These are phyloP conservation scores for Bufo gargarizans DNA, from an alignment of 2,113 vertebrate species.

Conservation along the genomic window DNA sequence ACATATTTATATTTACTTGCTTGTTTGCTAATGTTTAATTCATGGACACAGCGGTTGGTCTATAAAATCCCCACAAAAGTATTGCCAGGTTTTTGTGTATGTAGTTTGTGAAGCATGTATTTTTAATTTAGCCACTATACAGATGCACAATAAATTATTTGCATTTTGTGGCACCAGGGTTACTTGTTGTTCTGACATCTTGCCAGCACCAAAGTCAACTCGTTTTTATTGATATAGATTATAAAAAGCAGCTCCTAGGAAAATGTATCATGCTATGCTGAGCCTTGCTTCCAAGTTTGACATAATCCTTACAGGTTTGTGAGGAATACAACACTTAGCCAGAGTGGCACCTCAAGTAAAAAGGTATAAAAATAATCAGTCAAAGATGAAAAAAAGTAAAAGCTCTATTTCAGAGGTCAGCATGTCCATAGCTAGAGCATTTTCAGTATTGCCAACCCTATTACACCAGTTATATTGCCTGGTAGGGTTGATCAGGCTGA, in stretches of 20 bases:
- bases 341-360: background rate
- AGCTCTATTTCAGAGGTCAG: too few relatives aligned
- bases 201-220: background rate
- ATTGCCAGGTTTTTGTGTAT: conserved; percentile 23
- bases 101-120: conserved; percentile 38
- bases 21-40: conserved; percentile 34
- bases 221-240: background rate
- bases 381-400: too few relatives aligned
- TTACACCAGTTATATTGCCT: too few relatives aligned
- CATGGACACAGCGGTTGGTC: conserved; percentile 22
- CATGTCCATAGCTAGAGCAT: too few relatives aligned
- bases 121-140: conserved; percentile 37
- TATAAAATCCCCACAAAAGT: conserved; percentile 32
- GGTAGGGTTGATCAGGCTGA: too few relatives aligned
- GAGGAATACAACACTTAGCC: background rate
- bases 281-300: background rate
- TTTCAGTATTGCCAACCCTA: too few relatives aligned
- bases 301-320: background rate
- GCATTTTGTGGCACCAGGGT: background rate
- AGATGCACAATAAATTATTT: conserved; percentile 13
- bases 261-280: background rate
- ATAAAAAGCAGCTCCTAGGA: background rate
- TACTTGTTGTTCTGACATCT: background rate
- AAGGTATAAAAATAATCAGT: background rate
- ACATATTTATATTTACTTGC: conserved; percentile 35